These are phyloP conservation scores for Kuschelorhynchus macadamiae DNA, from an alignment of 2,888 invertebrate genomes.

Conservation along the genomic window DNA sequence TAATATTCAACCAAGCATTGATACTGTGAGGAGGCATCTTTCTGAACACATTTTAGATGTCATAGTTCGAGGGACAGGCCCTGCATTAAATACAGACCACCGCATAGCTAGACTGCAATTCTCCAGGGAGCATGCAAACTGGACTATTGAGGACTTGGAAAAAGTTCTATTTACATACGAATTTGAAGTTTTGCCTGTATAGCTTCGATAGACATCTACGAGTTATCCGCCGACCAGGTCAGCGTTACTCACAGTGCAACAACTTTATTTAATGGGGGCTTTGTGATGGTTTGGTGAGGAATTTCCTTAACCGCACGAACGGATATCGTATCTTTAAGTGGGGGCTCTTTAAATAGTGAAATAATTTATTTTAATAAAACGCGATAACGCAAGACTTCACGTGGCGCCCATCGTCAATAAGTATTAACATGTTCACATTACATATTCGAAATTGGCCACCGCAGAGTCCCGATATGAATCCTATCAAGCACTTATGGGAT, in stretches of 20 bases:
- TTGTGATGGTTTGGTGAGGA: background rate
- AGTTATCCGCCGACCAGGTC: background rate
- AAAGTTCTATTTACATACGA: slow-evolving; percentile 6
- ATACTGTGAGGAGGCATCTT: too few relatives aligned
- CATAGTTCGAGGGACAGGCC: too few relatives aligned
- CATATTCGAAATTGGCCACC: background rate
- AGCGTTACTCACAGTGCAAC: slow-evolving; percentile 6
- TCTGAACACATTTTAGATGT: too few relatives aligned
- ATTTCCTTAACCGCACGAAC: background rate
- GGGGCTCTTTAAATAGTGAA: too few relatives aligned
- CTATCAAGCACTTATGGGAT: background rate
- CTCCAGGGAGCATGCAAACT: slow-evolving; percentile 11
- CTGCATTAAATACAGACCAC: too few relatives aligned
- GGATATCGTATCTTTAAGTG: too few relatives aligned
- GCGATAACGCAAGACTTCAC: background rate
- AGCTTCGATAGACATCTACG: slow-evolving; percentile 5
- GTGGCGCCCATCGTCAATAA: background rate
- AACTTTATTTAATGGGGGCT: background rate
- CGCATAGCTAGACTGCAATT: slow-evolving; percentile 2
- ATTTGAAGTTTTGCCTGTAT: slow-evolving; percentile 11
- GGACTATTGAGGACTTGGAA: slow-evolving; percentile 9
- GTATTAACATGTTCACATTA: background rate
- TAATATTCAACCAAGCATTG: too few relatives aligned
- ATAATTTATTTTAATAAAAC: background rate
- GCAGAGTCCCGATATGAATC: background rate